Base-by-base conservation (phyloP, 2,888 invertebrate species). In the Euplexia lucipara region DNA sequence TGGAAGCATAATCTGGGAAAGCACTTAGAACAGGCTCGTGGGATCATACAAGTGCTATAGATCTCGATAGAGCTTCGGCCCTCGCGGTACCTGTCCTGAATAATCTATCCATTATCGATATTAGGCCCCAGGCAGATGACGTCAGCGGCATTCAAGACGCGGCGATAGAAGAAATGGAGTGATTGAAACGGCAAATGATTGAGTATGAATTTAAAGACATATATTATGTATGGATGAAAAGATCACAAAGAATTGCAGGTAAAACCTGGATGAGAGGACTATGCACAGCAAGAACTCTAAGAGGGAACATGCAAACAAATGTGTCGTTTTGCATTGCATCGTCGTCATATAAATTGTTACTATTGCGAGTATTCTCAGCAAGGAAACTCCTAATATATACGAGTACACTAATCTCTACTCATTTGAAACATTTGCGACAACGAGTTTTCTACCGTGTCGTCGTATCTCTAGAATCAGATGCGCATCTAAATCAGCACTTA, bases 71-170 rank as follows among this genome's bases (percentile, higher is more conserved):
- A 53, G 42, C 22, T 32, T 0, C 26, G 41, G 35, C 34, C 30
- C 20, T 18, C 8, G 30, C 20, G 14, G n/a, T 22, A 52, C 62
- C 57, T 62, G 72, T 30, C 37, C 49, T 75, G 72, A 73, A 75
- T 72, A 68, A 68, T 73, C 53, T 45, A 20, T 37, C 62, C 45
- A 58, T 62, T 62, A 73, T 56, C 62, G 70, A 54, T 69, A 54
- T 45, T 54, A 58, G 14, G 22, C 35, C 16, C 10, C 35, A 47
- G 22, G 44, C 12, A 41, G 9, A 32, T 30, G 39, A 61, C 52
- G 35, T 6, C 41, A 34, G 7, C n/a, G 56, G 42, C 52, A 68
- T 71, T 47, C 18, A 44, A 42, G 42, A 47, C 35, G 12, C 10
- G 56, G 20, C 22, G 32, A 5, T 16, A 42, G 22, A 7, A 48